phyloP scores from a whole-genome alignment of 2,797 vertebrate species.

The Xyrichtys novacula region DNA sequence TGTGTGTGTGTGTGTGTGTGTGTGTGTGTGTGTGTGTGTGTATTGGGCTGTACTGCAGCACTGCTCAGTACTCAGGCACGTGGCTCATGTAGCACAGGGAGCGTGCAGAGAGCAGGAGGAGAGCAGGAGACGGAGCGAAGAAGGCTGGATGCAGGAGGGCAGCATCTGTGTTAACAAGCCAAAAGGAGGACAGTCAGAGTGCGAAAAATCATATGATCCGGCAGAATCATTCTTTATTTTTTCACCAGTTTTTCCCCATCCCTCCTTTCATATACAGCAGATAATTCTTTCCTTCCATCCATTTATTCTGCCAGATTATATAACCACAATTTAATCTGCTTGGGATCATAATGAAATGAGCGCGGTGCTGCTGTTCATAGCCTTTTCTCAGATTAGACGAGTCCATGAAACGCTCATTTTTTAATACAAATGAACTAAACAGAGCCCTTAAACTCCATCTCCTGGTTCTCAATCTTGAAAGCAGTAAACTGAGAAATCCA shows the following conservation, averaged over 20 bases:
- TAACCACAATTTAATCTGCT: constrained; percentile 78
- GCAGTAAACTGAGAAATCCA: neutral
- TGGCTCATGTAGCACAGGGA: constrained; percentile 64
- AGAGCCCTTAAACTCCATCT: neutral
- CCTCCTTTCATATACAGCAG: constrained; percentile 26
- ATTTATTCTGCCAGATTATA: constrained; percentile 61
- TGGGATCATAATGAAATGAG: constrained; percentile 61
- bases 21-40: constrained; percentile 25
- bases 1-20: constrained; percentile 33
- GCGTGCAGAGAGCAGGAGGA: constrained; percentile 63
- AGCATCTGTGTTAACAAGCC: constrained; percentile 25
- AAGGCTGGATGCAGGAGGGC: constrained; percentile 28
- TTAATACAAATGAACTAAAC: neutral
- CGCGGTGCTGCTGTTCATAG: constrained; percentile 21
- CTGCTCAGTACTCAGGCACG: constrained; percentile 68
- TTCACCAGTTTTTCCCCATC: constrained; percentile 3
- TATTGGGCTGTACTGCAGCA: constrained; percentile 58
- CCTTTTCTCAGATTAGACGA: too few relatives aligned
- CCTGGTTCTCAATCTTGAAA: neutral
- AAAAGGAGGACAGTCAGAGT: neutral
- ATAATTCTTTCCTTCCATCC: constrained; percentile 27
- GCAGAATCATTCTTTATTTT: neutral
- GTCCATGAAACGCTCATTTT: too few relatives aligned
- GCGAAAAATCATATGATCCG: constrained; percentile 1
- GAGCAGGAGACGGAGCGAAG: constrained; percentile 51